phyloP scores from a whole-genome alignment of 2,888 invertebrate species.

The Acleris holmiana region DNA sequence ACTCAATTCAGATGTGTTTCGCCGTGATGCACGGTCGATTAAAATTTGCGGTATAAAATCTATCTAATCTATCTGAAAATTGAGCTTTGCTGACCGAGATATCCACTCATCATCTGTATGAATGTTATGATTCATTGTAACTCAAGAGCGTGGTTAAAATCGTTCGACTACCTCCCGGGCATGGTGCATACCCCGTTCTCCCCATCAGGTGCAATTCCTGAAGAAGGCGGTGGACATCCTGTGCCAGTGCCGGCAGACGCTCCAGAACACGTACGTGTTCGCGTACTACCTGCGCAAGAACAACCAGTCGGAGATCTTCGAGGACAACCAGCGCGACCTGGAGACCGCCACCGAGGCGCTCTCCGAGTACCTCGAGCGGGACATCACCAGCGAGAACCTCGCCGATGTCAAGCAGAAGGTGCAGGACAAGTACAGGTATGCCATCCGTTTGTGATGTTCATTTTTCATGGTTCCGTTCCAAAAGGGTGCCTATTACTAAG shows the following conservation, averaged over 20 bases:
- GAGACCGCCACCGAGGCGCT: slow-evolving; percentile 98
- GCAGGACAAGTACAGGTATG: slow-evolving; percentile 97
- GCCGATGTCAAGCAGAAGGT: slow-evolving; percentile 99
- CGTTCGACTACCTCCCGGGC: too few relatives aligned
- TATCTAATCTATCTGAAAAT: too few relatives aligned
- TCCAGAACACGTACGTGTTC: slow-evolving; percentile 99
- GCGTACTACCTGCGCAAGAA: slow-evolving; percentile 99
- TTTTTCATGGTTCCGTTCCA: too few relatives aligned
- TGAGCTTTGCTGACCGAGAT: too few relatives aligned
- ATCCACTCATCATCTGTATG: too few relatives aligned
- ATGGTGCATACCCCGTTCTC: background rate
- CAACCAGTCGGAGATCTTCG: slow-evolving; percentile 99
- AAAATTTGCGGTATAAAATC: too few relatives aligned
- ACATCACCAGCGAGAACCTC: slow-evolving; percentile 98
- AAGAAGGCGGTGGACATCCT: slow-evolving; percentile 98
- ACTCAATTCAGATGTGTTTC: too few relatives aligned
- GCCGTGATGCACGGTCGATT: too few relatives aligned
- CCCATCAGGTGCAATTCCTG: slow-evolving; percentile 94
- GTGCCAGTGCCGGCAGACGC: slow-evolving; percentile 97
- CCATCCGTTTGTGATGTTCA: background rate
- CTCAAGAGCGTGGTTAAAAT: too few relatives aligned
- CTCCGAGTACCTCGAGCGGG: slow-evolving; percentile 98
- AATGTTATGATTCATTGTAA: too few relatives aligned
- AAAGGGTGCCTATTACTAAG: too few relatives aligned
- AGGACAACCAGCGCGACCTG: slow-evolving; percentile 99